Percentiles rank a stretch among this genome's conserved stretches.
Conservation (phyloP, 2,113 vertebrate species). For the Ctenomys sociabilis region DNA sequence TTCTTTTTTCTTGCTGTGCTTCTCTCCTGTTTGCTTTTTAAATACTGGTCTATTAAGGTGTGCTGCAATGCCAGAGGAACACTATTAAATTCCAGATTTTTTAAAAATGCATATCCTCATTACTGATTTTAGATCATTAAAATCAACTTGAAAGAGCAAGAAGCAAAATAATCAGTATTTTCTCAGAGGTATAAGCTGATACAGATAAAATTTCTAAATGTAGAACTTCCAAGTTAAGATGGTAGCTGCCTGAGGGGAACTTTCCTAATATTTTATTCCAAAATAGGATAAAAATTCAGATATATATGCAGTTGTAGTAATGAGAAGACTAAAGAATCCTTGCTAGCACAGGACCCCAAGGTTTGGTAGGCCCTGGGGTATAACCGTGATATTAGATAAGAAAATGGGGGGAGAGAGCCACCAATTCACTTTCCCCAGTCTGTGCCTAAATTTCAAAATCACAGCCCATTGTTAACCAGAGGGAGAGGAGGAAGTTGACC, state of each 20-base stretch:
- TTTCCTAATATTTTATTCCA: not conserved
- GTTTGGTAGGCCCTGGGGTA: not conserved
- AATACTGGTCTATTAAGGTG: conserved; percentile 32
- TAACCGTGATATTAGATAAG: not conserved
- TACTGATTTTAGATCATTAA: not conserved
- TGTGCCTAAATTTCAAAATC: not conserved
- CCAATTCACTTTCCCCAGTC: rapidly evolving
- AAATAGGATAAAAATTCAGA: not conserved
- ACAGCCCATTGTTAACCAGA: not conserved
- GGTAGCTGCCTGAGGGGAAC: not conserved
- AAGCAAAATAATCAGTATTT: conserved; percentile 16
- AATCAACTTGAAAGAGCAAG: conserved; percentile 53
- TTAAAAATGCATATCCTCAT: not conserved
- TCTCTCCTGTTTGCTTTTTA: conserved; percentile 34
- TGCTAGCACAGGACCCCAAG: not conserved
- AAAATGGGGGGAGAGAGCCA: not conserved
- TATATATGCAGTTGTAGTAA: not conserved
- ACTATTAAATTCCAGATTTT: not conserved
- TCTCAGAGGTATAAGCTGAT: not conserved
- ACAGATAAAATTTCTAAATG: not conserved
- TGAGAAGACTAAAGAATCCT: not conserved
- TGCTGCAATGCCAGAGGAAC: conserved; percentile 34
- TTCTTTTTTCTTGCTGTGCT: not conserved
- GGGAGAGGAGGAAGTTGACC: not conserved
- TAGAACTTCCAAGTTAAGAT: not conserved